phyloP scores from a whole-genome alignment of 2,888 invertebrate species.

The Agrilus mali region DNA sequence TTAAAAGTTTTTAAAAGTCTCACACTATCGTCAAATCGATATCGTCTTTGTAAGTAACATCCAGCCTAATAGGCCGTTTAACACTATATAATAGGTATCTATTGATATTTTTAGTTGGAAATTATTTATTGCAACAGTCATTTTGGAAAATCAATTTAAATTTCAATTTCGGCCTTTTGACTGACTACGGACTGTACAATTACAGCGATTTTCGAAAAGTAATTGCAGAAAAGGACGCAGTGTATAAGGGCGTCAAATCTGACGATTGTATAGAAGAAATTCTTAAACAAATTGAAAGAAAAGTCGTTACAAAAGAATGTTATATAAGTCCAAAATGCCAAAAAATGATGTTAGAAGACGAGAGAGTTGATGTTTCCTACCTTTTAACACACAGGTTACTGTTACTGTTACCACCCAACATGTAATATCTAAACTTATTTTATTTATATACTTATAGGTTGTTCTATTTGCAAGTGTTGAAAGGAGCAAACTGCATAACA shows the following conservation, averaged over 20 bases:
- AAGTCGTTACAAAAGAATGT: constrained; percentile 11
- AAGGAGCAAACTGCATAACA: constrained; percentile 11
- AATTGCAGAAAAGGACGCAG: constrained; percentile 15
- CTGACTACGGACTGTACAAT: constrained; percentile 18
- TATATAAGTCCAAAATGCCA: constrained; percentile 15
- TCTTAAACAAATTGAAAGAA: constrained; percentile 9
- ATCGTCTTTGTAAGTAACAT: constrained; percentile 2
- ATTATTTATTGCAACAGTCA: constrained; percentile 11
- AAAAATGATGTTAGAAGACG: constrained; percentile 17
- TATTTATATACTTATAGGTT: constrained; percentile 17
- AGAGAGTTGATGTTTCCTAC: constrained; percentile 20
- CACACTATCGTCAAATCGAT: background rate
- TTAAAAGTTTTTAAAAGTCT: no score
- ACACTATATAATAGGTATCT: no score
- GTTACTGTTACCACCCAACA: background rate
- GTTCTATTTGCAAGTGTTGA: constrained; percentile 20
- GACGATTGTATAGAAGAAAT: constrained; percentile 21
- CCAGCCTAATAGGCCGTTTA: no score
- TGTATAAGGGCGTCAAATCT: constrained; percentile 17
- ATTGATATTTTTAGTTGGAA: constrained; percentile 13
- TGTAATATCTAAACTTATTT: background rate
- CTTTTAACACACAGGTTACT: constrained; percentile 22
- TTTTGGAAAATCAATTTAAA: constrained; percentile 15
- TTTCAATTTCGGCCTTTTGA: constrained; percentile 6
- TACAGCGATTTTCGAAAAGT: constrained; percentile 19